Conservation (phyloP, 2,113 vertebrate genomes). For the Percina caprodes region DNA sequence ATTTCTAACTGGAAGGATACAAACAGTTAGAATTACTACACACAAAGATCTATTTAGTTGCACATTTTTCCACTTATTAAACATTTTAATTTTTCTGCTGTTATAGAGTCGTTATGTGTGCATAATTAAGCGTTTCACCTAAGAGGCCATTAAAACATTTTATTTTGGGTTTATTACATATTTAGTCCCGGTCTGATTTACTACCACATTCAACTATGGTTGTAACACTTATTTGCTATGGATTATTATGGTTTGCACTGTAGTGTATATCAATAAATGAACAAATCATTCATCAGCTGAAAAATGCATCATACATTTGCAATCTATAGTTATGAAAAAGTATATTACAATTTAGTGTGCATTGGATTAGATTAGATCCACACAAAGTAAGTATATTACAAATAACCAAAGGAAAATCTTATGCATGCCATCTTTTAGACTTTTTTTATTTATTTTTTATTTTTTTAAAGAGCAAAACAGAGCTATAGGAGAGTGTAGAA, state of each 20-base stretch:
- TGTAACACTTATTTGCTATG: background rate
- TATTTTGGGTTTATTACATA: background rate
- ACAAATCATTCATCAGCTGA: background rate
- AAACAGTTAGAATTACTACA: background rate
- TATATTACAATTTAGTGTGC: background rate
- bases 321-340: background rate
- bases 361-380: too few species aligned
- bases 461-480: constrained; percentile 3
- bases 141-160: background rate
- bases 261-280: background rate
- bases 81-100: background rate
- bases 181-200: background rate
- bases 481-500: background rate
- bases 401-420: too few species aligned
- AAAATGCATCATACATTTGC: background rate
- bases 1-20: constrained; percentile 15
- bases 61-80: background rate
- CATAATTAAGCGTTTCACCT: too few species aligned
- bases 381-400: too few species aligned
- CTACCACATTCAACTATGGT: background rate
- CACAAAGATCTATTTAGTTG: background rate
- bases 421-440: too few species aligned
- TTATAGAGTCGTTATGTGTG: background rate
- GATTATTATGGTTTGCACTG: background rate
- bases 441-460: too few species aligned